Evolutionary conservation across 2,797 vertebrate genomes (phyloP).

Genomic region (Trichosurus vulpecula): DNA sequence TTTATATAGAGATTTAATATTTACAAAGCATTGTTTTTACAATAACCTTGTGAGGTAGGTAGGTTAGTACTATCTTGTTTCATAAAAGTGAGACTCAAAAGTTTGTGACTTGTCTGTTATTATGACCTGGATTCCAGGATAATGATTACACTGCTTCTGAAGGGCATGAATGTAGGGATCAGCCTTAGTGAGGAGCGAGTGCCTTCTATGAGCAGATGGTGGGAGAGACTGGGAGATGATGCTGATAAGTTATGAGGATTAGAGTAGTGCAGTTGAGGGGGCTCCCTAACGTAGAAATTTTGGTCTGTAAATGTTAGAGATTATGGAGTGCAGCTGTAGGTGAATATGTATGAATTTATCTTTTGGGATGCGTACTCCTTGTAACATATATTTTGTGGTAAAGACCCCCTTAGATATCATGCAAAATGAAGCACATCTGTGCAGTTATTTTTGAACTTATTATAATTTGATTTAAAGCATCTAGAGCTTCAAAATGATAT

Average conservation of each 20-base stretch:
- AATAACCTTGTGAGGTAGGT: neutral
- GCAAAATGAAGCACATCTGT: slow-evolving; percentile 13
- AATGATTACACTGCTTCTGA: neutral
- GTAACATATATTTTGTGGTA: slow-evolving; percentile 12
- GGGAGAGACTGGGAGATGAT: no score
- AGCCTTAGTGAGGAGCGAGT: neutral
- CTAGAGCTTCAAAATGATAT: slow-evolving; percentile 22
- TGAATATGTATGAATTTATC: neutral
- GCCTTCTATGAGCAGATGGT: neutral
- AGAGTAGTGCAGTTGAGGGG: neutral
- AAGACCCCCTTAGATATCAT: neutral
- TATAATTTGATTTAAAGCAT: neutral
- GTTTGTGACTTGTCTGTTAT: neutral
- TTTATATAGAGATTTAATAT: neutral
- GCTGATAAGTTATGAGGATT: neutral
- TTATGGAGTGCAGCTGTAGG: neutral
- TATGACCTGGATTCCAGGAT: neutral
- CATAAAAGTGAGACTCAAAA: neutral
- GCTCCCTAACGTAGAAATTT: neutral
- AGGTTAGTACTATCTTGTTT: neutral
- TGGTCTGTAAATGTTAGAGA: neutral
- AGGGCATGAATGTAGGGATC: neutral
- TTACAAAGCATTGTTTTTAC: neutral
- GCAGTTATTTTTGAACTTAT: neutral
- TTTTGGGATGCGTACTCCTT: neutral